Base-by-base conservation (phyloP, 2,888 invertebrate species). In the Cylindroiulus punctatus region DNA sequence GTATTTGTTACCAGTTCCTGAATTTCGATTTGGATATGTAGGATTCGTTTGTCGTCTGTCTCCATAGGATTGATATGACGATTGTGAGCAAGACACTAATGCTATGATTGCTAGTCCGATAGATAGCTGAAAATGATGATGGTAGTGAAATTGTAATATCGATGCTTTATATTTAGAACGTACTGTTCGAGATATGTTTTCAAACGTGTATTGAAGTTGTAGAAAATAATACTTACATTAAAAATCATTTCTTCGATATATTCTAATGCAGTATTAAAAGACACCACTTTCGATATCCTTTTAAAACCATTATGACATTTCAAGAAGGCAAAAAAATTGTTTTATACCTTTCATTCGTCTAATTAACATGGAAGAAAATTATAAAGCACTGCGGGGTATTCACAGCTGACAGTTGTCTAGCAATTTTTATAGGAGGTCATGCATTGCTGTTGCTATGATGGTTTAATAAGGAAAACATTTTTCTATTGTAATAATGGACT, bases 31-130 rank as follows among this genome's bases (percentile, higher is more conserved):
- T 57, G n/a, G 22, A 57, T 57, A 26, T 14, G 76, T 30, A 17
- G 76, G 17, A 76, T 76, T 12, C 12, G 76, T 76, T 30, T 76
- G 76, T 26, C 76, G 26, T 76, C 30, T 76, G 76, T 30, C 76
- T 76, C 76, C 76, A 76, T 76, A 76, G 30, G 76, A 30, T 76
- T 76, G 76, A 5, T 76, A 76, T 30, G 76, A 30, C 26, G 76
- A 30, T 30, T 76, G 76, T 76, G 76, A 76, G 76, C 76, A 30
- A 0, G 76, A 30, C 0, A 76, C 76, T 30, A 30, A 26, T 12
- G 76, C 76, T 30, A 76, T 14, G 5, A 30, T 30, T 30, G 30
- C 17, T 30, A 76, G 12, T 76, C 76, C 76, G 30, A 76, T 30
- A 30, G 76, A 30, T 76, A 76, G 17, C 76, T 76, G 19, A 76